These are phyloP conservation scores for Hemiprocne comata DNA, from an alignment of 2,113 vertebrate genomes.

Conservation along the genomic window DNA sequence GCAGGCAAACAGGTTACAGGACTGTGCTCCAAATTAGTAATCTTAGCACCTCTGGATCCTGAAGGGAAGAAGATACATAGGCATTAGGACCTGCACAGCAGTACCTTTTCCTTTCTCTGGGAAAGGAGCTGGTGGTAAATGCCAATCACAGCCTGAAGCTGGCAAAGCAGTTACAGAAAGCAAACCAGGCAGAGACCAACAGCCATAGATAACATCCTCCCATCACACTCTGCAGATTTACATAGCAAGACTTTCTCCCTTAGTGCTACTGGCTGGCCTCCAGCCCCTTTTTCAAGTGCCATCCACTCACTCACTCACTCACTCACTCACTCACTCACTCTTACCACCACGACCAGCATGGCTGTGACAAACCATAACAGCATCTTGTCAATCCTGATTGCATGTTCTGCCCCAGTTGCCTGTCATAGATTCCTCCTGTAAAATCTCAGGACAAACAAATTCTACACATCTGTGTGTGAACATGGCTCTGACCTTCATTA, in stretches of 20 bases:
- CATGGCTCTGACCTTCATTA: background rate
- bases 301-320: background rate
- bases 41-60: background rate
- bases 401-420: background rate
- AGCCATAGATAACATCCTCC: background rate
- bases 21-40: background rate
- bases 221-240: background rate
- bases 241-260: background rate
- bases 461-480: background rate
- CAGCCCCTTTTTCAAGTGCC: background rate
- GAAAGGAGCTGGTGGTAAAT: background rate
- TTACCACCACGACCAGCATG: background rate
- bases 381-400: background rate
- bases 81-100: background rate
- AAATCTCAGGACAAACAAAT: background rate
- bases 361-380: background rate
- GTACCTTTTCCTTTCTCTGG: background rate
- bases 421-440: background rate
- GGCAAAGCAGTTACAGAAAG: background rate
- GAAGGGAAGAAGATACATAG: background rate
- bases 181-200: rapidly evolving
- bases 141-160: background rate
- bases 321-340: background rate
- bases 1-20: background rate
- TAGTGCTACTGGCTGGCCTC: background rate